Evolutionary conservation across 2,888 invertebrate species (phyloP), one percentile per base, ranked within the genome.

Genomic region (Capitulum mitella): DNA sequence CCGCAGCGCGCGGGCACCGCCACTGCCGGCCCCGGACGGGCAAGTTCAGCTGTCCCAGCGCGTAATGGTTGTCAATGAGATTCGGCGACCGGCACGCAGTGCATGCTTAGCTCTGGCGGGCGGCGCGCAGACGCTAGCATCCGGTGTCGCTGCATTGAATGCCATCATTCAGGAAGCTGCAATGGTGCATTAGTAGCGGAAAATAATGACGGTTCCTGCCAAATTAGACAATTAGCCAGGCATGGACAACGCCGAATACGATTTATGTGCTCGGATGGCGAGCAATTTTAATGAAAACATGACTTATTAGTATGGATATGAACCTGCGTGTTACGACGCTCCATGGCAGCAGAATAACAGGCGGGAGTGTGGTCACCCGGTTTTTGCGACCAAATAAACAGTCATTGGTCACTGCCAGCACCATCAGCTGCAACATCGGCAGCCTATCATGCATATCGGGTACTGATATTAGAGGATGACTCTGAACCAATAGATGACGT

Each of bases 131-230:
- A 12, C 43, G n/a, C 58, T 16, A 10, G 64, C 64, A 29, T 64
- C 29, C n/a, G 10, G n/a, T 12, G 32, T 14, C 6, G 32, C 64
- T 64, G 64, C 34, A 34, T 29, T 64, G 64, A 64, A 64, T 64
- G 32, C 64, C 64, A 10, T 16, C 51, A 29, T 1, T 19, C 64
- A 64, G 64, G 64, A 64, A 64, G 64, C 64, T 64, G 64, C 64
- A 34, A 64, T 64, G 64, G 64, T 19, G 64, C 64, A 64, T 32
- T 64, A 64, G 64, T 64, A 19, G 34, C 64, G 34, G 64, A 16
- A 19, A 32, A 34, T 64, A 34, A 34, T 64, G 64, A 64, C 64
- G 14, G 19, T 64, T 64, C 16, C 64, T 32, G 34, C 19, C 64
- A 64, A 64, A 64, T 64, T 64, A 19, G 32, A 34, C 34, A 64